Evolutionary conservation across 2,888 invertebrate genomes (phyloP), one percentile per base, ranked within the genome.

Genomic region (Rhabditoides inermis): DNA sequence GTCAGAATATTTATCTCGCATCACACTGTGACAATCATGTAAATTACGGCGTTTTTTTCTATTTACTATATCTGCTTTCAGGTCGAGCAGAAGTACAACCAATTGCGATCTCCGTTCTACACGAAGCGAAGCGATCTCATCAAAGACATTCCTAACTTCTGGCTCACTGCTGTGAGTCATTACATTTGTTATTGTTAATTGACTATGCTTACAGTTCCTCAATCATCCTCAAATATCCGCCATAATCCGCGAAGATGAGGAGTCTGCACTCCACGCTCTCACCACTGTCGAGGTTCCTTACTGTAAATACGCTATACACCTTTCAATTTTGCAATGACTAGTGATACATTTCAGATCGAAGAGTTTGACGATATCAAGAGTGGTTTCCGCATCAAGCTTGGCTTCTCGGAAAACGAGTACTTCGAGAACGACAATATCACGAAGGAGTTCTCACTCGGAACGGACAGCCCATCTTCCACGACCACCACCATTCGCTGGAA

Each of bases 361-460:
- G 88, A 88, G 76, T 87, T 86, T 75, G 88, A 88, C 71, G 88
- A 89, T 75, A 87, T 88, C 58, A 87, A 87, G 78, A 86, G 86
- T 25, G 88, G 88, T 3, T 89, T 86, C 79, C 77, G 78, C 70
- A 85, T 87, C 70, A 84, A 84, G 76, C 85, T 87, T 76, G 81
- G 83, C 69, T 88, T 88, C 73, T 85, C 85, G 65, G 84, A 84
- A 66, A 88, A 88, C 79, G 86, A 86, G 25, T 88, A 84, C 77
- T 88, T 89, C 78, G 85, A 85, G 69, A 88, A 88, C 78, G 82
- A 83, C 55, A 82, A 85, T 48, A 82, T 88, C 56, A 84, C 85
- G 52, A 88, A 88, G 80, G 87, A 88, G 78, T 87, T 86, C 77
- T 84, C 84, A 70, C 77, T 85, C 61, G 84, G 83, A 61, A 82